Evolutionary conservation across 2,888 invertebrate genomes (phyloP).

Genomic region (Celastrina argiolus): DNA sequence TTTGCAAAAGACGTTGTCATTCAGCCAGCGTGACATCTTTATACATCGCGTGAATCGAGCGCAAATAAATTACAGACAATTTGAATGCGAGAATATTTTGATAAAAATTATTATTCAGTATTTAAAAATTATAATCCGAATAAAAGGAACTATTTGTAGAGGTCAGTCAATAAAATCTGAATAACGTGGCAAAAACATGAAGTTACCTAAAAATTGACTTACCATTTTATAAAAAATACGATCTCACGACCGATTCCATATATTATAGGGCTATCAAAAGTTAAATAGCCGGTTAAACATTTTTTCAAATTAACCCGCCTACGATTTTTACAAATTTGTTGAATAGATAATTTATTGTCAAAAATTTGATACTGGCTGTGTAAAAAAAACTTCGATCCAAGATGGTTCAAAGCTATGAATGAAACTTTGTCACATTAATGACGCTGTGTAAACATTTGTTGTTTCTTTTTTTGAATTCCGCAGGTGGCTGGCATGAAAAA

Average conservation of each 20-base stretch:
- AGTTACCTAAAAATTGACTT: background rate
- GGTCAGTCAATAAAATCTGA: background rate
- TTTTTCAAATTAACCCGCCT: slow-evolving; percentile 62
- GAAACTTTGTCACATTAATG: slow-evolving; percentile 52
- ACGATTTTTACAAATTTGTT: slow-evolving; percentile 64
- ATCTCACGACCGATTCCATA: slow-evolving; percentile 2
- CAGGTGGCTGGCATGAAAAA: background rate
- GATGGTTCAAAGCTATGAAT: slow-evolving; percentile 30
- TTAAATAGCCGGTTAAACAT: slow-evolving; percentile 20
- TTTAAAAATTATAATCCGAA: background rate
- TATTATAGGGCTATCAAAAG: no score
- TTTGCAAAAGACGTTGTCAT: slow-evolving; percentile 49
- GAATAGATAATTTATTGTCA: slow-evolving; percentile 67
- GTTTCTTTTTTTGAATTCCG: slow-evolving; percentile 42
- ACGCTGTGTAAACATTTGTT: slow-evolving; percentile 62
- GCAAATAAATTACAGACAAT: background rate
- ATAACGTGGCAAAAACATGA: background rate
- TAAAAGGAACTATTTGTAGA: background rate
- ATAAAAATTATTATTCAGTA: background rate
- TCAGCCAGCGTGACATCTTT: slow-evolving; percentile 43
- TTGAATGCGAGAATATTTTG: background rate
- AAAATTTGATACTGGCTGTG: slow-evolving; percentile 39
- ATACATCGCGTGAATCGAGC: slow-evolving; percentile 4
- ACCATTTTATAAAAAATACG: background rate
- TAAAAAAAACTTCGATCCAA: slow-evolving; percentile 15